Conservation (phyloP, 2,113 vertebrate genomes). For the Oostethus manadensis region DNA sequence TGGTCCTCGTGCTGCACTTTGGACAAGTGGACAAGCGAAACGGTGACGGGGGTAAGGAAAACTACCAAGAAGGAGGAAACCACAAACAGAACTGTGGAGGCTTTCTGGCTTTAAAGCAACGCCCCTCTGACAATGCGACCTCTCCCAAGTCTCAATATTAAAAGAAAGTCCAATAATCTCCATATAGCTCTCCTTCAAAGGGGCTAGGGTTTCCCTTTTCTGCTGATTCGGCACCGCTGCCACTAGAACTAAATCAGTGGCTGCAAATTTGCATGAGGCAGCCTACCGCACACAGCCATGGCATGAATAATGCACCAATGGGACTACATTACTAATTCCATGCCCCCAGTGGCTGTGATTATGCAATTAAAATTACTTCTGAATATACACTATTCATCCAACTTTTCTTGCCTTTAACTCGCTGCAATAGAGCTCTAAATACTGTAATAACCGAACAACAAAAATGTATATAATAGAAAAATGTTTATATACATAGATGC, state of each 20-base stretch:
- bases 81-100: not conserved
- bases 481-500: no score
- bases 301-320: conserved; percentile 1
- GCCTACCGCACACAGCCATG: not conserved
- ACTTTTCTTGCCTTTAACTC: not conserved
- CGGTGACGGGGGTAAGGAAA: no score
- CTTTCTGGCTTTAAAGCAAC: not conserved
- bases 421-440: not conserved
- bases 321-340: not conserved
- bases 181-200: not conserved
- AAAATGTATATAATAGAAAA: no score
- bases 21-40: no score
- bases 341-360: not conserved
- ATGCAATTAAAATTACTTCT: not conserved
- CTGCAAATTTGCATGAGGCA: not conserved
- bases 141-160: not conserved
- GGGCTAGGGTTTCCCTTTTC: not conserved
- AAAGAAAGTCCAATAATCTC: not conserved
- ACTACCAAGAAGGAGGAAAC: no score
- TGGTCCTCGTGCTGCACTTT: no score
- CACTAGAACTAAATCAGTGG: not conserved
- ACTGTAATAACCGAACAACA: no score
- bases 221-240: conserved; percentile 1
- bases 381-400: not conserved
- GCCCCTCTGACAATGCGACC: not conserved